Percentiles rank a stretch among this genome's conserved stretches.
phyloP scores from a whole-genome alignment of 2,888 invertebrate genomes.

The Camponotus fellah region DNA sequence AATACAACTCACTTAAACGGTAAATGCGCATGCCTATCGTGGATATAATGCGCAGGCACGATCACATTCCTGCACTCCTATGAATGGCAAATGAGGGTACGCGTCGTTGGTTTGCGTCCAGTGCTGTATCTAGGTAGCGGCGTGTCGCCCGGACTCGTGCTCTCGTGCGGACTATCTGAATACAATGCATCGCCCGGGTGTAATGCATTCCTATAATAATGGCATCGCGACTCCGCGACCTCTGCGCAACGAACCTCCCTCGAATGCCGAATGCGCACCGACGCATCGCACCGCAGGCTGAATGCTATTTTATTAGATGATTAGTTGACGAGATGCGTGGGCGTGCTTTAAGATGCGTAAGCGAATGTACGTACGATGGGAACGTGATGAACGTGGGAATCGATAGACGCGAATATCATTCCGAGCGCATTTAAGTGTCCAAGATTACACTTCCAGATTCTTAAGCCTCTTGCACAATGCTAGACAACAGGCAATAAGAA shows the following conservation, averaged over 20 bases:
- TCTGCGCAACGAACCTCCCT: slow-evolving; percentile 53
- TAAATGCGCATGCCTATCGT: slow-evolving; percentile 66
- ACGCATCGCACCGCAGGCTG: slow-evolving; percentile 38
- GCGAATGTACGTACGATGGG: slow-evolving; percentile 12
- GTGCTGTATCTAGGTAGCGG: slow-evolving; percentile 52
- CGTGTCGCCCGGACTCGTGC: slow-evolving; percentile 45
- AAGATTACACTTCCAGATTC: not conserved
- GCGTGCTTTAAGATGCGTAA: slow-evolving; percentile 65
- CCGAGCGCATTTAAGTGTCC: not conserved
- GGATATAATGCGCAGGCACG: slow-evolving; percentile 73
- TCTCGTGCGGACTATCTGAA: slow-evolving; percentile 80
- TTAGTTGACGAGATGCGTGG: slow-evolving; percentile 74
- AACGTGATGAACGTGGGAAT: slow-evolving; percentile 10
- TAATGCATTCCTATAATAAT: slow-evolving; percentile 79
- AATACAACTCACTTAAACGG: slow-evolving; percentile 56
- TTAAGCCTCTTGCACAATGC: too few species aligned
- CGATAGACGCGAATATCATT: slow-evolving; percentile 58
- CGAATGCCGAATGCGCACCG: slow-evolving; percentile 22
- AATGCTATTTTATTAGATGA: slow-evolving; percentile 73
- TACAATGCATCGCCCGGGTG: slow-evolving; percentile 81
- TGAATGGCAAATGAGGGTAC: slow-evolving; percentile 82
- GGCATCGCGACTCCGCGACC: slow-evolving; percentile 73
- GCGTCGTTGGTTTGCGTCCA: slow-evolving; percentile 55
- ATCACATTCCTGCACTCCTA: slow-evolving; percentile 72
- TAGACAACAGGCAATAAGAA: too few species aligned